Evolutionary conservation across 2,113 vertebrate species (phyloP).

Genomic region (Gadus macrocephalus): DNA sequence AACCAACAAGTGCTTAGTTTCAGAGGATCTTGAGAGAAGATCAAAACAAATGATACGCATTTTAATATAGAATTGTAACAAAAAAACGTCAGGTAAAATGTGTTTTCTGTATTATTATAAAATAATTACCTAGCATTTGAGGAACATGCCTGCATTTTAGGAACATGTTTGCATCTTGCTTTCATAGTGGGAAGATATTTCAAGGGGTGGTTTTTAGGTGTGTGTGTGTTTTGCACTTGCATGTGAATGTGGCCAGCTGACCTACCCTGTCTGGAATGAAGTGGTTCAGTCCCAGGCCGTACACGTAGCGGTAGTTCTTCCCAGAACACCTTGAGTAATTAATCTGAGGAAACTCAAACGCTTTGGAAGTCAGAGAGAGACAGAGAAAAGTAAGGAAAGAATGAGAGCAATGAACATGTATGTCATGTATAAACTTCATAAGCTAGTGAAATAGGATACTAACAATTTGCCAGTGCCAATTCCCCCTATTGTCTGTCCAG

Average conservation of each 20-base stretch:
- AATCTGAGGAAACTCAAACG: constrained; percentile 89
- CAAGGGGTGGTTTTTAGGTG: too few relatives aligned
- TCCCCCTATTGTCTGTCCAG: not conserved
- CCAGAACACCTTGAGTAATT: constrained; percentile 78
- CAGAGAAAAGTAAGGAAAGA: not conserved
- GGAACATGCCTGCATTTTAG: too few relatives aligned
- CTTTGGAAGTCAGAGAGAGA: constrained; percentile 46
- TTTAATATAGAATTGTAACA: too few relatives aligned
- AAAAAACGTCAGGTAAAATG: too few relatives aligned
- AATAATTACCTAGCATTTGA: too few relatives aligned
- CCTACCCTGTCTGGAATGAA: constrained; percentile 84
- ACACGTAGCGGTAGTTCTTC: constrained; percentile 77
- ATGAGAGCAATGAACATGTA: not conserved
- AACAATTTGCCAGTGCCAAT: not conserved
- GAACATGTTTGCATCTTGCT: too few relatives aligned
- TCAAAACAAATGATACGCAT: too few relatives aligned
- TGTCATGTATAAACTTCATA: not conserved
- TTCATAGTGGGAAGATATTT: too few relatives aligned
- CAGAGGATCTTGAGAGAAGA: too few relatives aligned
- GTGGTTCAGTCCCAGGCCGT: constrained; percentile 85
- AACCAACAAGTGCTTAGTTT: not conserved
- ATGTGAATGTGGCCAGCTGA: not conserved
- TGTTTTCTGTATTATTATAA: too few relatives aligned
- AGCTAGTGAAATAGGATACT: not conserved
- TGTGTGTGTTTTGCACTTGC: too few relatives aligned